phyloP scores from a whole-genome alignment of 2,888 invertebrate species.

The Balanococcus diminutus region DNA sequence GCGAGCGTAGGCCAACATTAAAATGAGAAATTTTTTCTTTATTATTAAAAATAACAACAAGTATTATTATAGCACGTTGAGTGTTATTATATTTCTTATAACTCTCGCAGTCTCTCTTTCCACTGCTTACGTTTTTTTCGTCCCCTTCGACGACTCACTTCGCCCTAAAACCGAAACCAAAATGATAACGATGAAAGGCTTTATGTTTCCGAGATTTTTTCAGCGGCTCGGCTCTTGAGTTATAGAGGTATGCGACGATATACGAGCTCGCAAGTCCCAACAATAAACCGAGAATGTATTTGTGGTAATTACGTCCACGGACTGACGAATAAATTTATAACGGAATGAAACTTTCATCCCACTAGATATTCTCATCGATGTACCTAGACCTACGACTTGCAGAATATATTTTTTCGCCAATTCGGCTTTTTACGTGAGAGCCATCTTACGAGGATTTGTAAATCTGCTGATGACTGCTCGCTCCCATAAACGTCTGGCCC shows the following conservation, averaged over 20 bases:
- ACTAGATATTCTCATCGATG: background rate
- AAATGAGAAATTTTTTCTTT: background rate
- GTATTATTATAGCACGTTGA: background rate
- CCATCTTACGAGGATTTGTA: background rate
- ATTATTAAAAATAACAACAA: background rate
- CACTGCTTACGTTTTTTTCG: background rate
- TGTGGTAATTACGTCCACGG: too few relatives aligned
- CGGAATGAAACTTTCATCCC: background rate
- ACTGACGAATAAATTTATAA: too few relatives aligned
- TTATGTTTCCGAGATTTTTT: background rate
- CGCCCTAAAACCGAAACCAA: background rate
- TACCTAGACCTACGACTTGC: too few relatives aligned
- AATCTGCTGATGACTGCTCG: background rate
- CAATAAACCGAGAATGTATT: too few relatives aligned
- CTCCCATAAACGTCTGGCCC: too few relatives aligned
- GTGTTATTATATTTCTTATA: background rate
- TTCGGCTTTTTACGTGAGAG: background rate
- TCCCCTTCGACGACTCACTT: background rate
- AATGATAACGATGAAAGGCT: background rate
- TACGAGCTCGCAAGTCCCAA: background rate
- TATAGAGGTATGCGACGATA: background rate
- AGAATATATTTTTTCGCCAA: background rate
- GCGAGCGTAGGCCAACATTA: background rate
- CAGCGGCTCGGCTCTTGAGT: background rate
- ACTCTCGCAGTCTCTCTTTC: background rate